Evolutionary conservation across 2,888 invertebrate species (phyloP).

Genomic region (Zele albiditarsus): DNA sequence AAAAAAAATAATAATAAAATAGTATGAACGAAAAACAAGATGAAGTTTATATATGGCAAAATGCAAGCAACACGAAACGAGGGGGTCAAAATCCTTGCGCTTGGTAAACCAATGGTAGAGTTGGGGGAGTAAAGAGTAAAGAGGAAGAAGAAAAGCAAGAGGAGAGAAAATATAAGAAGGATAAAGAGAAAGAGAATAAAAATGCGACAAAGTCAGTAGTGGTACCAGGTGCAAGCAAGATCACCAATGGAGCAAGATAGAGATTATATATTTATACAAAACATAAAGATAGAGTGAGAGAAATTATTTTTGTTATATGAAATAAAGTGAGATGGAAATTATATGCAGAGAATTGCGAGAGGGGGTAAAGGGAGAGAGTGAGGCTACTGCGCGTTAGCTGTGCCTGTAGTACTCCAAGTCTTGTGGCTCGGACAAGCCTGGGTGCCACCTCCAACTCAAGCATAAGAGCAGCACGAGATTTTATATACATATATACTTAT

Average conservation of each 20-base stretch:
- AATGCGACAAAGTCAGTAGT: conserved; percentile 42
- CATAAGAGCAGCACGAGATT: conserved; percentile 9
- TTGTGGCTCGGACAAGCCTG: conserved; percentile 18
- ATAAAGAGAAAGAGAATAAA: conserved; percentile 37
- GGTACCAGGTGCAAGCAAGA: conserved; percentile 47
- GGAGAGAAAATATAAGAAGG: conserved; percentile 47
- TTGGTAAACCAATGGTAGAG: conserved; percentile 60
- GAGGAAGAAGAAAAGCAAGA: conserved; percentile 44
- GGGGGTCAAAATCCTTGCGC: conserved; percentile 73
- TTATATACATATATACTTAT: neutral
- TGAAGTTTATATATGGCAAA: conserved; percentile 64
- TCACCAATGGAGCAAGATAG: conserved; percentile 47
- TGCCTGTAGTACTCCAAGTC: conserved; percentile 69
- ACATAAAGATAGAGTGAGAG: conserved; percentile 30
- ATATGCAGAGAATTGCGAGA: conserved; percentile 9
- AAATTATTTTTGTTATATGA: conserved; percentile 41
- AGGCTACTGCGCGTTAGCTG: conserved; percentile 71
- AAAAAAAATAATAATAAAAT: neutral
- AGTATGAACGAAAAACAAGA: conserved; percentile 67
- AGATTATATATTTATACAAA: neutral
- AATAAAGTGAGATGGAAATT: conserved; percentile 37
- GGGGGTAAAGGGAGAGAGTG: conserved; percentile 54
- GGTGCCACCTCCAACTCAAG: conserved; percentile 39
- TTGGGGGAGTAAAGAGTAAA: conserved; percentile 42
- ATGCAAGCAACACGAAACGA: conserved; percentile 71